These are phyloP conservation scores for Neuroscelio doddi DNA, from an alignment of 2,888 invertebrate genomes.

Conservation along the genomic window DNA sequence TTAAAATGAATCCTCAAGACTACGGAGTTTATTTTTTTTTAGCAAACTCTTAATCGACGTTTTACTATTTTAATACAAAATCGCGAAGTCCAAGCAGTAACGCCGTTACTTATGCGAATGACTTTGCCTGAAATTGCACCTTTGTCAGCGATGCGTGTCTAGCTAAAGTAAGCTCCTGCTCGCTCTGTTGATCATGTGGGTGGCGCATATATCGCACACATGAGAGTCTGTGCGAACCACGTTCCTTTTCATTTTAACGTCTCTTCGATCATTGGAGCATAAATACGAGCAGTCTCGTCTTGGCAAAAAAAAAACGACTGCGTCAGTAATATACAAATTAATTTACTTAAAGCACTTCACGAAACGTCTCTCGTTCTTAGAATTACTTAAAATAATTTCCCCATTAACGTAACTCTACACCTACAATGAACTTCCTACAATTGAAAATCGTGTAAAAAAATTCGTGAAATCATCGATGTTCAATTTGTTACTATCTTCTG, in stretches of 20 bases:
- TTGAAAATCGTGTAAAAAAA: too few species aligned
- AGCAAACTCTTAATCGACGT: too few species aligned
- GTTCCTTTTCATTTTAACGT: slow-evolving; percentile 39
- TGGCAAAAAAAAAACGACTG: slow-evolving; percentile 21
- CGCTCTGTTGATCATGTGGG: slow-evolving; percentile 38
- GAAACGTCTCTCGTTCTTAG: too few species aligned
- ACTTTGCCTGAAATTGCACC: slow-evolving; percentile 14
- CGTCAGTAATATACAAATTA: too few species aligned
- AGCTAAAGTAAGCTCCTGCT: slow-evolving; percentile 20
- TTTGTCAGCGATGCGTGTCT: slow-evolving; percentile 10
- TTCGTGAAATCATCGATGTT: too few species aligned
- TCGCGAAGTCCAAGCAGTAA: slow-evolving; percentile 1
- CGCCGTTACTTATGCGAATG: slow-evolving; percentile 11
- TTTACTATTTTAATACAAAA: too few species aligned
- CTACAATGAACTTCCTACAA: too few species aligned
- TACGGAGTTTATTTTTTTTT: too few species aligned
- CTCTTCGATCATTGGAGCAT: slow-evolving; percentile 16
- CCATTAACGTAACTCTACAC: too few species aligned
- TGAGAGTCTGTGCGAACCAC: slow-evolving; percentile 23
- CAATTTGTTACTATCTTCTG: too few species aligned
- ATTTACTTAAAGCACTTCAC: too few species aligned
- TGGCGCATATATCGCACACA: slow-evolving; percentile 32
- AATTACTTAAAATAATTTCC: too few species aligned
- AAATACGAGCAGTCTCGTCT: slow-evolving; percentile 36
- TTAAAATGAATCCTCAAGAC: slow-evolving; percentile 22